Percentiles rank a stretch among this genome's conserved stretches.
These are phyloP conservation scores for Malachius bipustulatus DNA, from an alignment of 2,888 invertebrate genomes.

Conservation along the genomic window DNA sequence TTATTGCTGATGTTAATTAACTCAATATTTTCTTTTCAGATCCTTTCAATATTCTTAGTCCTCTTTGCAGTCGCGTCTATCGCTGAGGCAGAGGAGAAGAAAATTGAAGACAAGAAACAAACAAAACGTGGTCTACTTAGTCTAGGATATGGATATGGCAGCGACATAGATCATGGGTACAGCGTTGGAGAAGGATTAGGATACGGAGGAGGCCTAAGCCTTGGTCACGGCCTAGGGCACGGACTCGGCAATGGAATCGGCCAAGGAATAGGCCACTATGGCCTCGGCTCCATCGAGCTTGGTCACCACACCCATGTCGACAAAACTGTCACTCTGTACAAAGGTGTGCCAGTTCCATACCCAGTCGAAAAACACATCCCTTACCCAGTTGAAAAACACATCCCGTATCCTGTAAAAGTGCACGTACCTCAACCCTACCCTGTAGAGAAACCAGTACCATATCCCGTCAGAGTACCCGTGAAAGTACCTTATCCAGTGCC, in stretches of 20 bases:
- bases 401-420: slow-evolving; percentile 51
- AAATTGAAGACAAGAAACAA: slow-evolving; percentile 56
- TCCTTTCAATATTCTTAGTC: slow-evolving; percentile 60
- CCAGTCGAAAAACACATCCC: slow-evolving; percentile 53
- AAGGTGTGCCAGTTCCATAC: slow-evolving; percentile 52
- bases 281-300: slow-evolving; percentile 25
- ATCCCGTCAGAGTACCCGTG: slow-evolving; percentile 63
- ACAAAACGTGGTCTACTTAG: slow-evolving; percentile 71
- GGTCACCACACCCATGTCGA: slow-evolving; percentile 43
- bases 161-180: slow-evolving; percentile 63
- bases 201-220: slow-evolving; percentile 42
- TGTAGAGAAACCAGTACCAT: slow-evolving; percentile 60
- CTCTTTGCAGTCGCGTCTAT: slow-evolving; percentile 53
- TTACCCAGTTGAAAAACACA: slow-evolving; percentile 53
- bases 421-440: slow-evolving; percentile 54
- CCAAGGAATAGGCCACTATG: slow-evolving; percentile 22
- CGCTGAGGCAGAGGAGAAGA: slow-evolving; percentile 58
- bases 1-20: too few relatives aligned
- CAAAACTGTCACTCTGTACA: slow-evolving; percentile 53
- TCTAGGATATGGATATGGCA: slow-evolving; percentile 70
- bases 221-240: slow-evolving; percentile 28
- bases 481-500: slow-evolving; percentile 69
- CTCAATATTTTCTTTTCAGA: slow-evolving; percentile 45
- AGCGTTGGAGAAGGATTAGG: slow-evolving; percentile 49
- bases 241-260: slow-evolving; percentile 23